A percentile compares a stretch with the other conserved stretches of the same genome.
These are phyloP conservation scores for Phragmatobia fuliginosa DNA, from an alignment of 2,888 invertebrate species.

Conservation along the genomic window DNA sequence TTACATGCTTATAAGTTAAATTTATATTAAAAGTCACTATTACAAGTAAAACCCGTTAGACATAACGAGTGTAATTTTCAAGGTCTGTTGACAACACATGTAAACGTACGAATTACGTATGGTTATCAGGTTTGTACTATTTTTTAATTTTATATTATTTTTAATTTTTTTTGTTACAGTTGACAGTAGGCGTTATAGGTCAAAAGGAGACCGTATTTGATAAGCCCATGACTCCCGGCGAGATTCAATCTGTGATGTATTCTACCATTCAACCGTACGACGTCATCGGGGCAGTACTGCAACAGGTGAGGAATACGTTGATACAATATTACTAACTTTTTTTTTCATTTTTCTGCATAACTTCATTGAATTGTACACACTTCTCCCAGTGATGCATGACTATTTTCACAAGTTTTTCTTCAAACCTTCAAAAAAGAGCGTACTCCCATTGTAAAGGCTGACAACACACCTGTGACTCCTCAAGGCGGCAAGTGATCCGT, in stretches of 20 bases:
- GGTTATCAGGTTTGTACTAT: too few relatives aligned
- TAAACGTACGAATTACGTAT: background rate
- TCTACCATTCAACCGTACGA: constrained; percentile 95
- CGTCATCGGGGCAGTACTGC: constrained; percentile 96
- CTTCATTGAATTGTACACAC: too few relatives aligned
- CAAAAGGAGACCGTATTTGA: constrained; percentile 98
- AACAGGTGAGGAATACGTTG: constrained; percentile 89
- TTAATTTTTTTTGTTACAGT: constrained; percentile 83
- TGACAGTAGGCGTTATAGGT: constrained; percentile 97
- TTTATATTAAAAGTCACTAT: too few relatives aligned
- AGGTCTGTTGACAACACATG: background rate
- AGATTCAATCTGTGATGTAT: constrained; percentile 97
- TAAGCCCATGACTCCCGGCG: constrained; percentile 98
- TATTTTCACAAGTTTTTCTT: too few relatives aligned
- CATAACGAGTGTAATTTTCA: background rate
- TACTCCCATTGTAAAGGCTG: too few relatives aligned
- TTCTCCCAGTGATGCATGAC: too few relatives aligned
- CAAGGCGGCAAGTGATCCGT: too few relatives aligned
- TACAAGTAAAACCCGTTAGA: background rate
- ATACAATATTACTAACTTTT: too few relatives aligned
- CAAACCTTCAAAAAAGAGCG: too few relatives aligned
- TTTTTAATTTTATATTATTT: too few relatives aligned
- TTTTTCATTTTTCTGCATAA: too few relatives aligned
- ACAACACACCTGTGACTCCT: too few relatives aligned
- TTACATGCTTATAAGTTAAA: background rate